Evolutionary conservation across 2,888 invertebrate genomes (phyloP), one percentile per base, ranked within the genome.

Genomic region (Campoletis raptor): DNA sequence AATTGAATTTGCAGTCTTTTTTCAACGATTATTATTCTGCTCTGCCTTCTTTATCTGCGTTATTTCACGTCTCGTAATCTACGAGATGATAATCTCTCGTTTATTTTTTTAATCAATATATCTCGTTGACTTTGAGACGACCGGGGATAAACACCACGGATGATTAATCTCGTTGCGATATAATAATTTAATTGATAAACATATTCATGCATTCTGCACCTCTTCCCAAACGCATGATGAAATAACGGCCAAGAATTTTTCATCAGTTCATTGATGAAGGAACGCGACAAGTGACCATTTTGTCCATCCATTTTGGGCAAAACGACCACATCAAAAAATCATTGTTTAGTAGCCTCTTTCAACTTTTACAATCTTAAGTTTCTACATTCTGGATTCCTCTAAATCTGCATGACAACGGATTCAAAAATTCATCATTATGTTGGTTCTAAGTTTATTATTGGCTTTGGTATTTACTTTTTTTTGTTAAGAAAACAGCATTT

Each of bases 71-170:
- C 61, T 30, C 61, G 30, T 30, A 61, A 61, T 61, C 61, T 30
- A 0, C 61, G 15, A 61, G 61, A 61, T 61, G 12, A 42, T 37
- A 40, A 42, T 69, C 67, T 21, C n/a, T 67, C 67, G 9, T 69
- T 37, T 40, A 69, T 69, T 61, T 61, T 61, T 61, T 30, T 6
- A 12, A 15, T 61, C 61, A n/a, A 61, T 30, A 30, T 30, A 61
- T 61, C 61, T 61, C 61, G 61, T 30, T 61, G 61, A 61, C 61
- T 61, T 61, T 61, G 61, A 61, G 61, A 61, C 61, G 61, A 61
- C 61, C 61, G 15, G 30, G 61, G 61, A 61, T 57, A 57, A 57
- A 9, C 24, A 12, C 10, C 54, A 21, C 54, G 54, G n/a, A 54
- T 57, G 12, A 57, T 57, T 57, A 24, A 57, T 57, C 24, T 57